These are phyloP conservation scores for Parochlus steinenii DNA, from an alignment of 2,888 invertebrate species.

Conservation along the genomic window DNA sequence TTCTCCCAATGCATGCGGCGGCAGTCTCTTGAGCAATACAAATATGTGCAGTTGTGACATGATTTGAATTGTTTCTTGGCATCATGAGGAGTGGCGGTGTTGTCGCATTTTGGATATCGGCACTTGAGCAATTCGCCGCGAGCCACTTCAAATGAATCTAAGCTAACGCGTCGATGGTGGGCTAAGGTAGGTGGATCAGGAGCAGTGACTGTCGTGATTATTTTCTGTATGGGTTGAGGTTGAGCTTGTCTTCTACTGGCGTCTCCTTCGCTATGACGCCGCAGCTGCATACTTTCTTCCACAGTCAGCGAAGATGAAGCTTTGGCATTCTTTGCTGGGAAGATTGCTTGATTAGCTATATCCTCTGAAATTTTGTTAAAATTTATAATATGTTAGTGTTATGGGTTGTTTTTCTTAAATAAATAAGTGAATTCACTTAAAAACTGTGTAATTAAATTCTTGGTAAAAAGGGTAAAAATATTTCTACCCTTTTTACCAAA, in stretches of 20 bases:
- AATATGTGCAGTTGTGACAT: slow-evolving; percentile 83
- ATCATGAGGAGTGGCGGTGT: slow-evolving; percentile 50
- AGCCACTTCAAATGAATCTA: slow-evolving; percentile 37
- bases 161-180: slow-evolving; percentile 40
- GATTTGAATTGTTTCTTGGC: slow-evolving; percentile 76
- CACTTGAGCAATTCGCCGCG: slow-evolving; percentile 41
- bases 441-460: no score
- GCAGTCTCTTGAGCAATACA: slow-evolving; percentile 86
- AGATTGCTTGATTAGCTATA: slow-evolving; percentile 12
- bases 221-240: slow-evolving; percentile 16
- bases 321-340: slow-evolving; percentile 12
- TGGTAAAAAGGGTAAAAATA: no score
- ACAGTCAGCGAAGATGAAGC: slow-evolving; percentile 13
- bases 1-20: slow-evolving; percentile 84
- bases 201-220: slow-evolving; percentile 15
- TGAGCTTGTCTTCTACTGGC: slow-evolving; percentile 23
- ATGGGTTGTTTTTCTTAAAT: no score
- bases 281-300: slow-evolving; percentile 25
- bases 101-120: slow-evolving; percentile 65
- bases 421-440: no score
- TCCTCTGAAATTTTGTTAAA: no score
- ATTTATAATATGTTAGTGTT: no score
- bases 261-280: slow-evolving; percentile 48
- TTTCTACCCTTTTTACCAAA: no score
- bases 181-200: slow-evolving; percentile 21